Conservation (phyloP, 2,888 invertebrate species). For the Amphipyra berbera region DNA sequence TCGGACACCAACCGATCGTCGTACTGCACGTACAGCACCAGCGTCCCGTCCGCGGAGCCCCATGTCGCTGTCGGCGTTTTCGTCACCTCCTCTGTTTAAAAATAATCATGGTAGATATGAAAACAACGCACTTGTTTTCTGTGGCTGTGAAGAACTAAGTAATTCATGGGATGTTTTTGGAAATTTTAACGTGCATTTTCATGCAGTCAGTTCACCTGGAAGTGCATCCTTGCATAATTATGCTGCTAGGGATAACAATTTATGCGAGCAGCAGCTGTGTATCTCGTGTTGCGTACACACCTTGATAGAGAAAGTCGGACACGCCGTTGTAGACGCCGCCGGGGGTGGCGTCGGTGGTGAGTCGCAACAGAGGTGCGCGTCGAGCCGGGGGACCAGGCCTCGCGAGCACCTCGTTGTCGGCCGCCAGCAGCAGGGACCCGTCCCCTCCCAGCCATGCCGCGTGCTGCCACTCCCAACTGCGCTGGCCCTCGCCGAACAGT, state of each 20-base stretch:
- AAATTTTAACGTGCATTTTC: too few species aligned
- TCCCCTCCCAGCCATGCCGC: conserved; percentile 95
- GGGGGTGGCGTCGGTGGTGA: conserved; percentile 94
- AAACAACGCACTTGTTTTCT: too few species aligned
- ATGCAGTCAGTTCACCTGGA: too few species aligned
- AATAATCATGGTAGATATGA: not conserved
- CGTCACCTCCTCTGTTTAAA: conserved; percentile 95
- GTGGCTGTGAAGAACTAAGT: too few species aligned
- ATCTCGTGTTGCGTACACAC: conserved; percentile 65
- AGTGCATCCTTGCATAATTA: too few species aligned
- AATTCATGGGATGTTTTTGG: too few species aligned
- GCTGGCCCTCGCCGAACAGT: conserved; percentile 94
- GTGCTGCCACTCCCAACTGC: conserved; percentile 93
- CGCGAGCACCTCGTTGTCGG: conserved; percentile 97
- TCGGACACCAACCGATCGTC: conserved; percentile 95
- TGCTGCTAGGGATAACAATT: too few species aligned
- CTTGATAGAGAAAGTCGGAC: conserved; percentile 99
- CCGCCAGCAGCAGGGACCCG: conserved; percentile 94
- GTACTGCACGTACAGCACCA: conserved; percentile 96
- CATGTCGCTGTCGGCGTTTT: conserved; percentile 95
- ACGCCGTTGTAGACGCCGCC: conserved; percentile 97
- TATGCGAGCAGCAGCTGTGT: too few species aligned
- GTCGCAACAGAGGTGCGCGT: conserved; percentile 90
- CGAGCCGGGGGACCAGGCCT: conserved; percentile 92
- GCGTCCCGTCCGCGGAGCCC: conserved; percentile 95